A percentile compares a stretch with the other conserved stretches of the same genome.
phyloP scores from a whole-genome alignment of 2,888 invertebrate species.

The Melieria omissa region DNA sequence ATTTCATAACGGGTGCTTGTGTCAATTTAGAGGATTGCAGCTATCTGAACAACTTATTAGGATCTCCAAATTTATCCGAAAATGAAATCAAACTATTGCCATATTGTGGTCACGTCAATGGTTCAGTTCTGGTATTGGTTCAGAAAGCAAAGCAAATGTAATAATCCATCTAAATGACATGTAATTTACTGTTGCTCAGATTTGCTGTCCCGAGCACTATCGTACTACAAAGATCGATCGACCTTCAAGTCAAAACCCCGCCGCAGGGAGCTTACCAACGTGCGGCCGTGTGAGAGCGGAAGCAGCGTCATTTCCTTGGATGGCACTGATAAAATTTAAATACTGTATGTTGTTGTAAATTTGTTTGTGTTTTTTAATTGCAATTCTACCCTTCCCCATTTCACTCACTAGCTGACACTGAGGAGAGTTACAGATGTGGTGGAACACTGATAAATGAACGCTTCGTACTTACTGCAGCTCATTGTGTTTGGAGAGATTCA shows the following conservation, averaged over 20 bases:
- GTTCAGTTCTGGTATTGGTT: conserved; percentile 50
- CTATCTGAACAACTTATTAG: conserved; percentile 50
- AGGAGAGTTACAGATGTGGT: conserved; percentile 76
- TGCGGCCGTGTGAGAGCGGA: conserved; percentile 38
- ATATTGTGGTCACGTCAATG: conserved; percentile 75
- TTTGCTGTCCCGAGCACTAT: conserved; percentile 23
- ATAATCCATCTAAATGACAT: neutral
- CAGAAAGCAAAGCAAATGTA: neutral
- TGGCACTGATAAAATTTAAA: conserved; percentile 42
- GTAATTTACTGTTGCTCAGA: neutral
- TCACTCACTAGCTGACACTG: conserved; percentile 68
- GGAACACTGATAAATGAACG: conserved; percentile 74
- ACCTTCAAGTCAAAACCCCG: neutral
- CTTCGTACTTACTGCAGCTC: conserved; percentile 81
- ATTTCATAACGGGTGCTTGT: conserved; percentile 50
- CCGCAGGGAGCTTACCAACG: conserved; percentile 25
- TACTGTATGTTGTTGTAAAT: conserved; percentile 37
- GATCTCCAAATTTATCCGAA: conserved; percentile 39
- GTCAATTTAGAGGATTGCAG: conserved; percentile 51
- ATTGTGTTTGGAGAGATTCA: conserved; percentile 77
- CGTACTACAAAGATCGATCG: neutral
- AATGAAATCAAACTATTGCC: conserved; percentile 65
- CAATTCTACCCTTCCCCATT: neutral
- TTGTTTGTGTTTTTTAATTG: neutral
- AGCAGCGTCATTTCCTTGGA: conserved; percentile 45